Evolutionary conservation across 2,797 vertebrate species (phyloP).

Genomic region (Morus bassanus): DNA sequence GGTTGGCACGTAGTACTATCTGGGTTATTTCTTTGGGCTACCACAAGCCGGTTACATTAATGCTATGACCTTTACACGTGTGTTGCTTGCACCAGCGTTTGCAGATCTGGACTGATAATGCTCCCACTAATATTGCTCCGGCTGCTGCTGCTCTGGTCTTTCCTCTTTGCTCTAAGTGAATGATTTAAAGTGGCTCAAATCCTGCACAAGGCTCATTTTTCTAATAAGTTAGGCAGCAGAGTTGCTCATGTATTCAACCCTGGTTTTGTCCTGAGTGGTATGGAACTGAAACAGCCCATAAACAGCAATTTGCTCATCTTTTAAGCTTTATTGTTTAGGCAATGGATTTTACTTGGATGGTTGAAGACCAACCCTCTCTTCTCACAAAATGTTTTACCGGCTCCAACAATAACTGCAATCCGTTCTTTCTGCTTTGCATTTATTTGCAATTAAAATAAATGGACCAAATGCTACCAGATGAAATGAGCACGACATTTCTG

Average conservation of each 20-base stretch:
- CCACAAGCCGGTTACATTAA: background rate
- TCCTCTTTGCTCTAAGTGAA: background rate
- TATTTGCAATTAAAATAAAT: slow-evolving; percentile 52
- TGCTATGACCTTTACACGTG: background rate
- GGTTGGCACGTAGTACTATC: background rate
- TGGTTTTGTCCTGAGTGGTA: background rate
- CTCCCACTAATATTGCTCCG: background rate
- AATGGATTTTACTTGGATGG: slow-evolving; percentile 23
- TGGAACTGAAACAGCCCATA: background rate
- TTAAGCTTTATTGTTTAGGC: slow-evolving; percentile 39
- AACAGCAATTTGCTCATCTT: slow-evolving; percentile 48
- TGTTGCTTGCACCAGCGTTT: background rate
- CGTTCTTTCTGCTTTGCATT: slow-evolving; percentile 27
- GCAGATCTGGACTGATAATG: background rate
- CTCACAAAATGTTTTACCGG: background rate
- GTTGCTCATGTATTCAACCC: background rate
- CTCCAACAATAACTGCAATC: slow-evolving; percentile 30
- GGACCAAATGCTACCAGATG: slow-evolving; percentile 36
- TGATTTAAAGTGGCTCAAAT: slow-evolving; percentile 28
- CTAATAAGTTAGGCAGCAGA: slow-evolving; percentile 8
- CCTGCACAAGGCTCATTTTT: background rate
- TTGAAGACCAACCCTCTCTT: background rate
- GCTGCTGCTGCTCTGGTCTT: background rate
- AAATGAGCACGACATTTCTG: background rate
- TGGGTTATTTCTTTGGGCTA: background rate